A percentile compares a stretch with the other conserved stretches of the same genome.
Conservation (phyloP, 1,140 invertebrate species). For the Phymastichus coffea region DNA sequence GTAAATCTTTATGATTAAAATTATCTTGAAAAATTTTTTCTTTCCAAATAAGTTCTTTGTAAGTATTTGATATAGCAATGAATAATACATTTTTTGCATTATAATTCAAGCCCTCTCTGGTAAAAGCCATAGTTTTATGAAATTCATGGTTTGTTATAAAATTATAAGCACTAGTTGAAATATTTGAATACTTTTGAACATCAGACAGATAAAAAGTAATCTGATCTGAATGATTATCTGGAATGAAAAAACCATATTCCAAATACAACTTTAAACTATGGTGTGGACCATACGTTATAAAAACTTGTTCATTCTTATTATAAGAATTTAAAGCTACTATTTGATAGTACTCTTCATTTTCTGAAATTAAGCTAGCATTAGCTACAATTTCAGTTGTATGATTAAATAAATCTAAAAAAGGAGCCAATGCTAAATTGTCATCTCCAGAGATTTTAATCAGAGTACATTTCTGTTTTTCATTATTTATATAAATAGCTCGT, state of each 20-base stretch:
- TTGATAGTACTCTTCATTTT: constrained; percentile 55
- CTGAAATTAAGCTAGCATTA: constrained; percentile 52
- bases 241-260: constrained; percentile 75
- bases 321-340: constrained; percentile 57
- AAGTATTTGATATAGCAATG: constrained; percentile 37
- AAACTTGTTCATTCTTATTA: constrained; percentile 64
- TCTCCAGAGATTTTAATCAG: constrained; percentile 51
- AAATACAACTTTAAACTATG: constrained; percentile 67
- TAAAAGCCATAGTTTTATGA: constrained; percentile 57
- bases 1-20: constrained; percentile 38
- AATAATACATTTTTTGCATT: constrained; percentile 51
- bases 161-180: constrained; percentile 50
- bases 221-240: constrained; percentile 63
- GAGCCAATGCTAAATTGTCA: constrained; percentile 69
- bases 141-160: constrained; percentile 58
- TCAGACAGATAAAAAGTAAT: constrained; percentile 57
- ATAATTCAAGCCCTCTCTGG: constrained; percentile 60
- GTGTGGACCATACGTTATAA: constrained; percentile 75
- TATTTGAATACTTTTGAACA: constrained; percentile 44
- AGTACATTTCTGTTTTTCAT: constrained; percentile 39
- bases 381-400: constrained; percentile 63
- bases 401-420: constrained; percentile 79
- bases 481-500: constrained; percentile 65
- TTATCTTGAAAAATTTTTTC: constrained; percentile 43
- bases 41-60: constrained; percentile 37